Conservation (phyloP, 1,140 invertebrate species). For the Temnothorax longispinosus region DNA sequence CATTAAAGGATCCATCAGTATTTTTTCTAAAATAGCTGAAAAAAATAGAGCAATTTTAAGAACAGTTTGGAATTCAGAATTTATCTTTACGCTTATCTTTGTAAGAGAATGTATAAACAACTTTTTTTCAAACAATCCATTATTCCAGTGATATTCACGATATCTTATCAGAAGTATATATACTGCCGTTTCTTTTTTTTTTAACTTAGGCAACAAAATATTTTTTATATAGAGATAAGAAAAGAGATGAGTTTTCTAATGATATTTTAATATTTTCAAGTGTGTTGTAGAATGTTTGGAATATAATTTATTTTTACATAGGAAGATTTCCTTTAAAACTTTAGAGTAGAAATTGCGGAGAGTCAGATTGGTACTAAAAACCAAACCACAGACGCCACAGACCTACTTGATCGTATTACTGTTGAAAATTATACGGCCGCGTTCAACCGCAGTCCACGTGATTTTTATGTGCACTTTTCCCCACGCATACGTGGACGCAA, state of each 20-base stretch:
- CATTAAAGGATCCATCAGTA: neutral
- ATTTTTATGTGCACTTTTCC: neutral
- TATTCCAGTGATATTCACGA: neutral
- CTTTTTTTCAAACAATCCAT: neutral
- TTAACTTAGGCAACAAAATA: neutral
- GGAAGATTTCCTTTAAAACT: neutral
- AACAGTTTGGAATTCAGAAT: neutral
- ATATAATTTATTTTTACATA: neutral
- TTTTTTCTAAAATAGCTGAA: neutral
- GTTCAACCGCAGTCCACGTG: neutral
- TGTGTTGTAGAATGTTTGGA: neutral
- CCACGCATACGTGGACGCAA: neutral
- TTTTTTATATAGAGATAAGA: neutral
- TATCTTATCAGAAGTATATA: neutral
- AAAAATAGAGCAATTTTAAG: neutral
- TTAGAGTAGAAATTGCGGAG: neutral
- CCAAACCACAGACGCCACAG: neutral
- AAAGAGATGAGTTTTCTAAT: neutral
- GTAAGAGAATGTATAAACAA: neutral
- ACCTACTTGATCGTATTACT: slow-evolving; percentile 13
- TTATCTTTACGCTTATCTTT: neutral
- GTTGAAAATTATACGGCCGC: neutral
- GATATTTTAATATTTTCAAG: neutral
- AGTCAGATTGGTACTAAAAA: neutral
- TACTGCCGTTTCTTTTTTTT: neutral